These are phyloP conservation scores for Hesperophylax magnus DNA, from an alignment of 1,140 invertebrate species.

Conservation along the genomic window DNA sequence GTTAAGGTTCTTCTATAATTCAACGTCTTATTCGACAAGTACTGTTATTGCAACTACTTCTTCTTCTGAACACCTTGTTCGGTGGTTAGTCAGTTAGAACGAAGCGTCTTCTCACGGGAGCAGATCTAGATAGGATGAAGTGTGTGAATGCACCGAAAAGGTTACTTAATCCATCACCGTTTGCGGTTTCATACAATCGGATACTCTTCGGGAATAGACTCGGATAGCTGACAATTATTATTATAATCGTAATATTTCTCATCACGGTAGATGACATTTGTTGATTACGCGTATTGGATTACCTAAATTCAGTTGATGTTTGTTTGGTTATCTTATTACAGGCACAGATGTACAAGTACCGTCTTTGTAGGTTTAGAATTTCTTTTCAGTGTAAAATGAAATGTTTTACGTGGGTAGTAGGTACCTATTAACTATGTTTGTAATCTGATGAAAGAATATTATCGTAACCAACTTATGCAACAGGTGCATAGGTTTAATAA, in stretches of 20 bases:
- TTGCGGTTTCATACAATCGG: slow-evolving; percentile 38
- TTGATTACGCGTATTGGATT: slow-evolving; percentile 35
- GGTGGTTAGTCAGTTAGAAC: slow-evolving; percentile 29
- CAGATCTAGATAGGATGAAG: slow-evolving; percentile 25
- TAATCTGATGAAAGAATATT: too few species aligned
- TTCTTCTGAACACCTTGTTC: not conserved
- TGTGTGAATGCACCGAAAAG: slow-evolving; percentile 39
- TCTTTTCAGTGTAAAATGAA: too few species aligned
- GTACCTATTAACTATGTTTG: too few species aligned
- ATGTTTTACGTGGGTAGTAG: too few species aligned
- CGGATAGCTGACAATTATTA: not conserved
- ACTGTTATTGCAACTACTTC: too few species aligned
- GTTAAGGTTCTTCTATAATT: too few species aligned
- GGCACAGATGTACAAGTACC: not conserved
- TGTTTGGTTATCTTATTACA: slow-evolving; percentile 10
- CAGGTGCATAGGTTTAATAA: too few species aligned
- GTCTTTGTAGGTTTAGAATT: too few species aligned
- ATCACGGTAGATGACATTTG: slow-evolving; percentile 20
- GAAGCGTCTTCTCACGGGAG: slow-evolving; percentile 37
- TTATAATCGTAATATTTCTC: slow-evolving; percentile 2
- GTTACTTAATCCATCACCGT: slow-evolving; percentile 49
- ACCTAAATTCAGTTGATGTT: slow-evolving; percentile 23
- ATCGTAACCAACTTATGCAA: too few species aligned
- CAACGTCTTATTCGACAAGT: too few species aligned
- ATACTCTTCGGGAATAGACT: slow-evolving; percentile 16